These are phyloP conservation scores for Onthophagus taurus DNA, from an alignment of 1,140 invertebrate species.

Conservation along the genomic window DNA sequence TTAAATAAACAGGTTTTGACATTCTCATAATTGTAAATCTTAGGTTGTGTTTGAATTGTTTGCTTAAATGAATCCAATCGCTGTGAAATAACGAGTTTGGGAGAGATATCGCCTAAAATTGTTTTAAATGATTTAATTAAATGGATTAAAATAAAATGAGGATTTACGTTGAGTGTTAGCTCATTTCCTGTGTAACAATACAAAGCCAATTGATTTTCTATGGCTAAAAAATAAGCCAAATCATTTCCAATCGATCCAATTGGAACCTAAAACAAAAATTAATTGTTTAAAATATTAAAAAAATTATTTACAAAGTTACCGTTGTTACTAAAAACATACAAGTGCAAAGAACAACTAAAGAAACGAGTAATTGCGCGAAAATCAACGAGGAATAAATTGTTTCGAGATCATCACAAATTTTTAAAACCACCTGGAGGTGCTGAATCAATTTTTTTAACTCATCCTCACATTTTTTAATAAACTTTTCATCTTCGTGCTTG, in stretches of 20 bases:
- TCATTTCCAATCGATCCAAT: conserved; percentile 12
- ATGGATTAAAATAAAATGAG: not conserved
- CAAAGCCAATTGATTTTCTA: conserved; percentile 14
- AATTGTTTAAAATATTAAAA: conserved; percentile 1
- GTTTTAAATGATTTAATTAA: not conserved
- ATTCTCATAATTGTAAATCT: conserved; percentile 15
- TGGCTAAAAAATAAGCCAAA: conserved; percentile 15
- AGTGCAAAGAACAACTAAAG: conserved; percentile 15
- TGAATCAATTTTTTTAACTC: conserved; percentile 10
- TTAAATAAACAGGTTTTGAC: conserved; percentile 12
- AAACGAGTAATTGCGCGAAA: conserved; percentile 13
- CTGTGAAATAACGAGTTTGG: conserved; percentile 10
- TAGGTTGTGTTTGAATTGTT: conserved; percentile 10
- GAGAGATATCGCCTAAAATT: conserved; percentile 13
- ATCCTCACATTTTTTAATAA: not conserved
- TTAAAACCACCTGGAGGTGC: conserved; percentile 13
- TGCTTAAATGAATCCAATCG: conserved; percentile 12
- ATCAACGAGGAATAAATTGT: conserved; percentile 12
- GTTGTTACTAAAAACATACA: conserved; percentile 14
- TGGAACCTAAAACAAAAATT: conserved; percentile 14
- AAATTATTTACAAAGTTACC: conserved; percentile 7
- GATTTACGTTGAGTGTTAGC: conserved; percentile 12
- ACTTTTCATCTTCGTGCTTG: conserved; percentile 3
- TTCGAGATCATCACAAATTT: conserved; percentile 12
- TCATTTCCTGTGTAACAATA: conserved; percentile 17